Evolutionary conservation across 2,888 invertebrate genomes (phyloP).

Genomic region (Archips crataeganus): DNA sequence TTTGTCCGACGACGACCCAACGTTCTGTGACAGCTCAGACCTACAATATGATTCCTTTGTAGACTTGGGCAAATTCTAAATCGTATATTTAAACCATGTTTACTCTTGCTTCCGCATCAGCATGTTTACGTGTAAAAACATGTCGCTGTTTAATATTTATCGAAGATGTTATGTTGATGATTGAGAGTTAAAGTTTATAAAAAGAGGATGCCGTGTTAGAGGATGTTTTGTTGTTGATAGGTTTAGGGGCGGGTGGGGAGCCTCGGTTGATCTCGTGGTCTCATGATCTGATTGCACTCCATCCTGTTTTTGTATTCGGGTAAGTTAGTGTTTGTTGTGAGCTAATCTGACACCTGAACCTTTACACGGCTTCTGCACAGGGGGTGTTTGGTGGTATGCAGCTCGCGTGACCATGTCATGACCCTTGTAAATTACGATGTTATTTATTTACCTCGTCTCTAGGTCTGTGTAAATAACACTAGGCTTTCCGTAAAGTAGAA

Average conservation of each 20-base stretch:
- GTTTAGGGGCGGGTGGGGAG: slow-evolving; percentile 8
- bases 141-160: slow-evolving; percentile 35
- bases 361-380: slow-evolving; percentile 77
- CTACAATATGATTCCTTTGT: slow-evolving; percentile 82
- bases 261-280: slow-evolving; percentile 1
- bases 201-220: slow-evolving; percentile 44
- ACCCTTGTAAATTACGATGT: slow-evolving; percentile 49
- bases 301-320: slow-evolving; percentile 55
- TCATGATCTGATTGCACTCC: slow-evolving; percentile 50
- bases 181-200: slow-evolving; percentile 40
- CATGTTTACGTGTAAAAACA: slow-evolving; percentile 30
- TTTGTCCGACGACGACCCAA: slow-evolving; percentile 58
- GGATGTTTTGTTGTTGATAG: slow-evolving; percentile 38
- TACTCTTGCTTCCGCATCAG: slow-evolving; percentile 38
- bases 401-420: slow-evolving; percentile 79
- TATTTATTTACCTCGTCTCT: slow-evolving; percentile 55
- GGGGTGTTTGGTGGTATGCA: slow-evolving; percentile 80
- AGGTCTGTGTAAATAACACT: slow-evolving; percentile 70
- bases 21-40: slow-evolving; percentile 71
- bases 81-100: slow-evolving; percentile 45
- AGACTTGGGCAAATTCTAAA: slow-evolving; percentile 83
- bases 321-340: slow-evolving; percentile 58
- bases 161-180: slow-evolving; percentile 22
- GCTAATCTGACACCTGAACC: slow-evolving; percentile 71
- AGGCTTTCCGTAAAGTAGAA: slow-evolving; percentile 54